Percentiles rank a stretch among this genome's conserved stretches.
Evolutionary conservation across 2,888 invertebrate species (phyloP).

Genomic region (Tachina fera): DNA sequence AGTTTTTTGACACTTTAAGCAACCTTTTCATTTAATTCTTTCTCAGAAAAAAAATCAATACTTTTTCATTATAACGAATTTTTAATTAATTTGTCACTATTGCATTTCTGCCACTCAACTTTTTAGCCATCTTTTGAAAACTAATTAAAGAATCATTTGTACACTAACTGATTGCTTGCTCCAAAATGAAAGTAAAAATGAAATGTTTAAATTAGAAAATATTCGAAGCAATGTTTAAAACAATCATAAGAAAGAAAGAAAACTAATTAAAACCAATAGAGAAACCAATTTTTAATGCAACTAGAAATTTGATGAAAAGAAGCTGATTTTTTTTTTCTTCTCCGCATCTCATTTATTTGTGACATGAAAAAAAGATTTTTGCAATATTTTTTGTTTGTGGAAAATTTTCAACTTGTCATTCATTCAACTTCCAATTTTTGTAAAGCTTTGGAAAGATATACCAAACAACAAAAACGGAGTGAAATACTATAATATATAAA

Average conservation of each 20-base stretch:
- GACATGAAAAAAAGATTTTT: neutral
- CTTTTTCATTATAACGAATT: neutral
- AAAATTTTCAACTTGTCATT: neutral
- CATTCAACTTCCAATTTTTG: neutral
- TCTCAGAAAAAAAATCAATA: neutral
- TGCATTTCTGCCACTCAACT: neutral
- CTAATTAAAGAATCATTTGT: neutral
- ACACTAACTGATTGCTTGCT: neutral
- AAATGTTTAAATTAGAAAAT: neutral
- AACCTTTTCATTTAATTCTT: neutral
- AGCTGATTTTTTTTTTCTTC: neutral
- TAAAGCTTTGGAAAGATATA: neutral
- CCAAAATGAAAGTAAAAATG: neutral
- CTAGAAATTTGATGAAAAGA: neutral
- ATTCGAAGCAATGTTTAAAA: neutral
- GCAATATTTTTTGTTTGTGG: too few species aligned
- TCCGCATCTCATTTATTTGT: neutral
- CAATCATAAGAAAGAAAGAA: neutral
- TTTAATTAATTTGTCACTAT: neutral
- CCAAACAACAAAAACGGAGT: neutral
- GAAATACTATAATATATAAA: too few species aligned
- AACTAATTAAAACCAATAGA: neutral
- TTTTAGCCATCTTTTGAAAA: neutral
- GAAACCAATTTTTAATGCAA: neutral
- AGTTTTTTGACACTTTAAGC: too few species aligned